Evolutionary conservation across 2,888 invertebrate species (phyloP), one percentile per base, ranked within the genome.

Genomic region (Lasius platythorax): DNA sequence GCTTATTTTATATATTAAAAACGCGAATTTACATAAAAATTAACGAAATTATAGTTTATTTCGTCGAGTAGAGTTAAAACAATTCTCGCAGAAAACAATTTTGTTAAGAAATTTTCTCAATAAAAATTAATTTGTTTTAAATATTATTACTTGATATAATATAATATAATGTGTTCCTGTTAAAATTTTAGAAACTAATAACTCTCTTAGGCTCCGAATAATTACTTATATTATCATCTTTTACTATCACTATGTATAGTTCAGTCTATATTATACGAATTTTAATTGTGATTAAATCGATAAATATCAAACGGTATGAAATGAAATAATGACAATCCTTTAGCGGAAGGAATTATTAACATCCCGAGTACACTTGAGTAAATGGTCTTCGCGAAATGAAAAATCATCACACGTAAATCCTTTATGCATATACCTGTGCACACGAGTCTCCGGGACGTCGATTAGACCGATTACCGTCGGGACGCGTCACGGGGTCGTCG

Each of bases 391-490:
- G 30, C 18, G 30, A 81, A 81, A 61, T 58, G 15, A 70, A 76
- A 67, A 66, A 66, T 67, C 33, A 15, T 4, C 33, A 43, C 28
- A 12, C 18, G 85, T 61, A 79, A 84, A 85, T 81, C 75, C 74
- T 84, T 53, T 30, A 64, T 81, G 88, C 74, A 79, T 83, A 81
- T 84, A 78, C 30, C 76, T 28, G 40, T 79, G 78, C 68, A 15
- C 61, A 15, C 61, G 43, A 58, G 83, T 89, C 91, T 90, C 86
- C 92, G 89, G 92, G 88, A 92, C 89, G 87, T 86, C 91, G 91
- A 93, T 92, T 92, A 91, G 87, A 89, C 85, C 87, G 91, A 83
- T 76, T 76, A 79, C 70, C 37, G n/a, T 18, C n/a, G 23, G 33
- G 68, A 68, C 68, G 68, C 68, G 74, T 74, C 30, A 67, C 73